Evolutionary conservation across 2,888 invertebrate species (phyloP).

Genomic region (Conomelus anceps): DNA sequence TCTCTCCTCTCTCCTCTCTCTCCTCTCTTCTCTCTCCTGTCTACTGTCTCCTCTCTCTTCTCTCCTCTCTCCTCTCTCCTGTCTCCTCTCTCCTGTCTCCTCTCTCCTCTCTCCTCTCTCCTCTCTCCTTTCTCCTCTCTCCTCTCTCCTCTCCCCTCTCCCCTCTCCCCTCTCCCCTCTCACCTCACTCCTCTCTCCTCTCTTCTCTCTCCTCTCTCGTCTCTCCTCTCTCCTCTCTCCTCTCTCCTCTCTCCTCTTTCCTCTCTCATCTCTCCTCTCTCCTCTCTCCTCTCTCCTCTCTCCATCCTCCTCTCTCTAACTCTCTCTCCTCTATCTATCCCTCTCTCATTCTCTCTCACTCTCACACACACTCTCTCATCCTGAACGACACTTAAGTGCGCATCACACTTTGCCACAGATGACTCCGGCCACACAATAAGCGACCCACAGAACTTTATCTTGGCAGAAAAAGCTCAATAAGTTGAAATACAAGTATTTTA

Average conservation of each 20-base stretch:
- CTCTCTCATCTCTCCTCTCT: too few species aligned
- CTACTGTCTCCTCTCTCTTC: background rate
- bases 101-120: background rate
- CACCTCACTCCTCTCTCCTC: too few species aligned
- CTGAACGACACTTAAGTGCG: background rate
- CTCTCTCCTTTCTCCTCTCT: background rate
- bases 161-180: too few species aligned
- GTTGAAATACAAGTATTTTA: background rate
- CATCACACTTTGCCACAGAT: background rate
- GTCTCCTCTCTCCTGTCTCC: background rate
- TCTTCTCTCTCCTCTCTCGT: background rate
- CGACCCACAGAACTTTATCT: background rate
- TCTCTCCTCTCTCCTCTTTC: too few species aligned
- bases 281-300: too few species aligned
- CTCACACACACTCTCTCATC: background rate
- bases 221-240: too few species aligned
- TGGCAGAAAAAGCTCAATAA: background rate
- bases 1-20: background rate
- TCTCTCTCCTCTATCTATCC: too few species aligned
- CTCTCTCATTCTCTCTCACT: background rate
- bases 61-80: background rate
- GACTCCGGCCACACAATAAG: background rate
- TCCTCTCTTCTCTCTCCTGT: background rate
- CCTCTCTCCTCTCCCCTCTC: too few species aligned
- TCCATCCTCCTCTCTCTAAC: too few species aligned